Evolutionary conservation across 2,888 invertebrate species (phyloP), one percentile per base, ranked within the genome.

Genomic region (Alloplasta piceator): DNA sequence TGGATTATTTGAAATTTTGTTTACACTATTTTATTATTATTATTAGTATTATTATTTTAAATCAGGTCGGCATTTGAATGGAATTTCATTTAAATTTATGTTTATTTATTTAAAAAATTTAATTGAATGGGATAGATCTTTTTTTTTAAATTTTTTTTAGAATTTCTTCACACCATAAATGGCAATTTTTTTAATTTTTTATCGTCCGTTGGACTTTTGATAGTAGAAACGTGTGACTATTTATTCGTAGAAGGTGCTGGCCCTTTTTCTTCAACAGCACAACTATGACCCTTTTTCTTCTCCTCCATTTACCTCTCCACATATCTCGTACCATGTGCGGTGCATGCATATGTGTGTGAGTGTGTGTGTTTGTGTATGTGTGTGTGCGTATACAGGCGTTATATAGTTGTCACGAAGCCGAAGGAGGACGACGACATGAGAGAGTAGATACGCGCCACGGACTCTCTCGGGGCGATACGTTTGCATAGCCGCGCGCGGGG

Each of bases 361-460:
- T 26, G 26, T 26, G 26, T 26, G 26, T 26, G 26, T n/a, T n/a
- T 48, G 48, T 26, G 26, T 26, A 3, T 2, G 26, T 26, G 26
- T 26, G 26, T 26, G 26, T 26, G 26, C 26, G 26, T 26, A 26
- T 26, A 26, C 26, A 26, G 26, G 26, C 26, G 73, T 78, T 89
- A 91, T 90, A 90, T 87, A 91, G 89, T 90, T 90, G 91, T 91
- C 90, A 90, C 87, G 84, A 84, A 67, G 14, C 74, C 55, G 75
- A 36, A 50, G 68, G 61, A 55, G 39, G 70, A 46, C 43, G 78
- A 77, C 64, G 68, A 75, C 61, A 74, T 60, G 74, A 55, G 50
- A 50, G 48, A 71, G 63, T 66, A 76, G 67, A 80, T 61, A 77
- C 10, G 5, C 10, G 56, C 5, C 7, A 9, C 56, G 36, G 26